These are phyloP conservation scores for Chymomyza amoena DNA, from an alignment of 2,888 invertebrate species.

Conservation along the genomic window DNA sequence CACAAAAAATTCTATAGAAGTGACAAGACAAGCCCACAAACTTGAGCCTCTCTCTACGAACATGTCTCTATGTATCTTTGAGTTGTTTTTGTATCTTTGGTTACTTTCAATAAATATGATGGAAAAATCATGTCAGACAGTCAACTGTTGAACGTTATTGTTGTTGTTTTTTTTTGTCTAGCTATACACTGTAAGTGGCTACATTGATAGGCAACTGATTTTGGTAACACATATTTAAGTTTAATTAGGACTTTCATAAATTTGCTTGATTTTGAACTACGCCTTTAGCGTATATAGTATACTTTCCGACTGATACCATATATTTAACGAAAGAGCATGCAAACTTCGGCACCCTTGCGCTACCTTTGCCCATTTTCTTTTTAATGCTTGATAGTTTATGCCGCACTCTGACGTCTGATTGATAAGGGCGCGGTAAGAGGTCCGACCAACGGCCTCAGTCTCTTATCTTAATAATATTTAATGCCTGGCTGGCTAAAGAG, in stretches of 20 bases:
- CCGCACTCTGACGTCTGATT: conserved; percentile 60
- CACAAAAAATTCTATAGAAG: conserved; percentile 21
- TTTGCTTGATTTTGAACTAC: too few species aligned
- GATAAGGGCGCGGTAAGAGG: conserved; percentile 49
- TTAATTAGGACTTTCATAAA: too few species aligned
- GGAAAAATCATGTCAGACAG: conserved; percentile 62
- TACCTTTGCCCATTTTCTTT: not conserved
- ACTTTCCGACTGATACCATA: too few species aligned
- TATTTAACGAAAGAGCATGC: not conserved
- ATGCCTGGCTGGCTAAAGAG: conserved; percentile 48
- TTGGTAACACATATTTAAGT: too few species aligned
- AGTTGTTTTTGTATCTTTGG: conserved; percentile 22
- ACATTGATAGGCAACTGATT: not conserved
- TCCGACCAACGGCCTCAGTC: conserved; percentile 28
- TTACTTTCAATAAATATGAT: conserved; percentile 61
- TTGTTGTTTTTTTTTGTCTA: conserved; percentile 35
- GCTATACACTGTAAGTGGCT: not conserved
- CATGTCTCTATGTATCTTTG: conserved; percentile 11
- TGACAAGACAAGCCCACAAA: conserved; percentile 7
- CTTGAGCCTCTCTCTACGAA: conserved; percentile 11
- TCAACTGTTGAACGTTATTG: conserved; percentile 31
- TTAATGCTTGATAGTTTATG: not conserved
- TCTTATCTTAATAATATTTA: conserved; percentile 71
- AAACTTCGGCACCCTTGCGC: not conserved
- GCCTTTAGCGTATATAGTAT: too few species aligned